Evolutionary conservation across 1,140 invertebrate species (phyloP).

Genomic region (Zaprionus ornatus): DNA sequence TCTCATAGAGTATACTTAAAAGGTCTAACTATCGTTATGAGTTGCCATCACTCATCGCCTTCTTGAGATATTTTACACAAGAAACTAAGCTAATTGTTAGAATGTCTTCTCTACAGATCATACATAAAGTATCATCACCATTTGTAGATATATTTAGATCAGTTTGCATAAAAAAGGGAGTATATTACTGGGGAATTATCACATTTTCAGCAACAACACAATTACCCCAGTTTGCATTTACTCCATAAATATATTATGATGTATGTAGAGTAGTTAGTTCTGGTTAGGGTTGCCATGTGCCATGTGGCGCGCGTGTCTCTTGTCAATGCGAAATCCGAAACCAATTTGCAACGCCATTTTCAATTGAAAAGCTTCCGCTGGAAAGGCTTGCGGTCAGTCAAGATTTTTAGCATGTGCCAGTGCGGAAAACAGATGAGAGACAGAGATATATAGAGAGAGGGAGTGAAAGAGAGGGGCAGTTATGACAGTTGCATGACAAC

Average conservation of each 20-base stretch:
- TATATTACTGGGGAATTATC: background rate
- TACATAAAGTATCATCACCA: too few relatives aligned
- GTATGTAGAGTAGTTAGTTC: background rate
- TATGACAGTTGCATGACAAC: conserved; percentile 34
- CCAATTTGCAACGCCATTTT: conserved; percentile 71
- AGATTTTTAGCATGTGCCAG: conserved; percentile 59
- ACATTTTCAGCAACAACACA: background rate
- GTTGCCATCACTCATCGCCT: too few relatives aligned
- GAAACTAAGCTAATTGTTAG: too few relatives aligned
- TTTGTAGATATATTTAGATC: background rate
- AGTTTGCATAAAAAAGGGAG: background rate
- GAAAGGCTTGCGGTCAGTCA: conserved; percentile 29
- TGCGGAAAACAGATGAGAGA: conserved; percentile 36
- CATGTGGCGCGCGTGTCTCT: conserved; percentile 56
- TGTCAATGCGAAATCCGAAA: conserved; percentile 58
- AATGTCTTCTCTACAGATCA: too few relatives aligned
- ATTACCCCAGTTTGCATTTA: background rate
- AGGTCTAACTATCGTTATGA: too few relatives aligned
- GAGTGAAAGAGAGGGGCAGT: background rate
- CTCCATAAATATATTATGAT: background rate
- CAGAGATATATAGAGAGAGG: background rate
- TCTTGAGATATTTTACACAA: too few relatives aligned
- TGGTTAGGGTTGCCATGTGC: conserved; percentile 12
- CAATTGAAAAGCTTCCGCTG: conserved; percentile 72
- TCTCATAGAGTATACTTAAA: too few relatives aligned